Evolutionary conservation across 2,113 vertebrate species (phyloP).

Genomic region (Ceuthmochares aereus): DNA sequence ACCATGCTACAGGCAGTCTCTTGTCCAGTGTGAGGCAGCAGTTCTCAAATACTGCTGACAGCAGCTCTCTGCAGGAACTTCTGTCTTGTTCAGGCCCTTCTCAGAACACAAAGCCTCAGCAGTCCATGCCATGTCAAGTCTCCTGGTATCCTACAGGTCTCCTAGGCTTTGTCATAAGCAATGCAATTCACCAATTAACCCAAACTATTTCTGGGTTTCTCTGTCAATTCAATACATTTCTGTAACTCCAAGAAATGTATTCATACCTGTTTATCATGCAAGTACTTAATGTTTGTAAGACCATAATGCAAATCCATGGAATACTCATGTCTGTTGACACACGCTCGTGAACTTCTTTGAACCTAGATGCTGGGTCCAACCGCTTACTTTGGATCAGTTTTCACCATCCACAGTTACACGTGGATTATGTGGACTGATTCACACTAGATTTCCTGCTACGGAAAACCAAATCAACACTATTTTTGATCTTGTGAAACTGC

Average conservation of each 20-base stretch:
- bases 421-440: neutral
- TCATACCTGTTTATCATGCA: neutral
- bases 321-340: neutral
- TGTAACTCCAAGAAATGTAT: neutral
- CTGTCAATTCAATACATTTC: neutral
- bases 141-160: neutral
- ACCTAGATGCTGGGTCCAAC: neutral
- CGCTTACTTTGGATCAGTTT: neutral
- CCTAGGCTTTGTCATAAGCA: neutral
- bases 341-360: neutral
- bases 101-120: neutral
- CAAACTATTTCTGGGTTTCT: neutral
- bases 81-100: neutral
- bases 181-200: neutral
- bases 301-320: neutral
- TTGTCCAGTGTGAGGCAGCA: slow-evolving; percentile 33
- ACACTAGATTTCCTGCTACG: neutral
- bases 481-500: neutral
- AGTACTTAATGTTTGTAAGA: neutral
- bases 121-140: neutral
- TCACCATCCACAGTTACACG: neutral
- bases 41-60: slow-evolving; percentile 20
- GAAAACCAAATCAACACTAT: neutral
- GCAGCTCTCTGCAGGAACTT: neutral
- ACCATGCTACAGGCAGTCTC: neutral